Evolutionary conservation across 2,888 invertebrate genomes (phyloP).

Genomic region (Thymelicus acteon): DNA sequence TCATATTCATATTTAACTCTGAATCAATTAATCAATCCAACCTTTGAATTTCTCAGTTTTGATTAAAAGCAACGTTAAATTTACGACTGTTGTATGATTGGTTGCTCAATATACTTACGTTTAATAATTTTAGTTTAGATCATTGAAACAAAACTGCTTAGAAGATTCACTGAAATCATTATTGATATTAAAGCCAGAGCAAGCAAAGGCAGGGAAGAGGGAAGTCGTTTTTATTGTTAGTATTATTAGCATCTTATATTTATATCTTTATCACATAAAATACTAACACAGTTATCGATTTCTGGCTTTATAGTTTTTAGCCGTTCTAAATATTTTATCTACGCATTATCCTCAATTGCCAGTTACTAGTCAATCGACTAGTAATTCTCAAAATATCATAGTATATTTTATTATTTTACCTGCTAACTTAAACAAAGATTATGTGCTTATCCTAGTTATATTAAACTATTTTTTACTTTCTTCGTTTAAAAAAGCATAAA

Average conservation of each 20-base stretch:
- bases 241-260: neutral
- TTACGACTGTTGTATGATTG: conserved; percentile 28
- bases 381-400: no score
- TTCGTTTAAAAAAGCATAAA: no score
- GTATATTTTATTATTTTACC: no score
- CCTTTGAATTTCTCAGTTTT: conserved; percentile 10
- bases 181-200: neutral
- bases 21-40: conserved; percentile 16
- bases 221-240: neutral
- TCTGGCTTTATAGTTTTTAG: no score
- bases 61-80: conserved; percentile 13
- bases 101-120: conserved; percentile 15
- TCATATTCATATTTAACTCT: conserved; percentile 11
- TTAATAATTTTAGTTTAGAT: conserved; percentile 10
- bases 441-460: no score
- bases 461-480: no score
- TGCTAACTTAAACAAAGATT: no score
- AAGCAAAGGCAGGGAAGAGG: neutral
- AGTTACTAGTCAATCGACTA: no score
- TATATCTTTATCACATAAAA: neutral
- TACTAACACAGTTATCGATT: no score
- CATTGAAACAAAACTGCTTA: neutral
- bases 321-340: no score
- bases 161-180: conserved; percentile 5
- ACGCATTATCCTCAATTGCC: no score